phyloP scores from a whole-genome alignment of 2,797 vertebrate genomes.

The Typhlichthys subterraneus region DNA sequence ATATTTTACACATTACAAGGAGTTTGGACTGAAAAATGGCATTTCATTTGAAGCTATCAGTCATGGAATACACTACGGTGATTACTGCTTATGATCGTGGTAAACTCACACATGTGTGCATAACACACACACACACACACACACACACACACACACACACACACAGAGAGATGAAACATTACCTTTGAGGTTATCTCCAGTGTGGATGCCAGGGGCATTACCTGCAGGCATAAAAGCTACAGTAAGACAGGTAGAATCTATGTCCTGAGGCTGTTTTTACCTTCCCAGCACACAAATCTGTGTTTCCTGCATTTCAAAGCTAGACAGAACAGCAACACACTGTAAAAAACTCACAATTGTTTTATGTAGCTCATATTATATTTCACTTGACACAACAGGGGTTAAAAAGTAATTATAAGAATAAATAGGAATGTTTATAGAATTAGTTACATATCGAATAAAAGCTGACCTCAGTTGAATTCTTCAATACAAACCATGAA shows the following conservation, averaged over 20 bases:
- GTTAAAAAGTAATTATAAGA: background rate
- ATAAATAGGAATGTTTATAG: background rate
- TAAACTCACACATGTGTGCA: conserved; percentile 20
- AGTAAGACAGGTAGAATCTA: conserved; percentile 32
- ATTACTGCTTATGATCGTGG: conserved; percentile 32
- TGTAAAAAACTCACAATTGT: background rate
- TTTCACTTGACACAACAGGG: background rate
- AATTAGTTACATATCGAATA: conserved; percentile 5
- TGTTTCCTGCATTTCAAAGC: conserved; percentile 14
- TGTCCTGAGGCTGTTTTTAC: conserved; percentile 50
- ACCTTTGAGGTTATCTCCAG: conserved; percentile 38
- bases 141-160: conserved; percentile 1
- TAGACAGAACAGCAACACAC: background rate
- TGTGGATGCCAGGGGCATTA: conserved; percentile 46
- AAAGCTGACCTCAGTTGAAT: background rate
- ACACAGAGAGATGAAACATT: conserved; percentile 1
- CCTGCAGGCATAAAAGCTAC: conserved; percentile 46
- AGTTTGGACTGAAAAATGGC: background rate
- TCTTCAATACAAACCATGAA: conserved; percentile 14
- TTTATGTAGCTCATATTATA: background rate
- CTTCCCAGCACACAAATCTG: conserved; percentile 31
- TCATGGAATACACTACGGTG: background rate
- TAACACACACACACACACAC: conserved; percentile 2
- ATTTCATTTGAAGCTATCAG: conserved; percentile 16
- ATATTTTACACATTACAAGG: conserved; percentile 7